Conservation (phyloP, 2,797 vertebrate species). For the Malacoraja senta region DNA sequence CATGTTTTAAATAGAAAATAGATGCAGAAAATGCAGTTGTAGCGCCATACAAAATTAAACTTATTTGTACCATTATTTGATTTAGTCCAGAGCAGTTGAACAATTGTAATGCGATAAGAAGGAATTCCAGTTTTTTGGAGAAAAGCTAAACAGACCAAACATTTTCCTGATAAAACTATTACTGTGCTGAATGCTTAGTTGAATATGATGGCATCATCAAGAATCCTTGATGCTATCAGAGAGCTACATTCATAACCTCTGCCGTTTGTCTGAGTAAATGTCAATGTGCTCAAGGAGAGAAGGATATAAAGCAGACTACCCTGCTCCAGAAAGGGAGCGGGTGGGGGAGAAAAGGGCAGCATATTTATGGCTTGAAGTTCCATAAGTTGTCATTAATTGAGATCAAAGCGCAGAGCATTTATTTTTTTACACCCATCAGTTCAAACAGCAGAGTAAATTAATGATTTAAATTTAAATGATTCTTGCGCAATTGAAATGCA, state of each 20-base stretch:
- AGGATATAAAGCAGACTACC: conserved; percentile 70
- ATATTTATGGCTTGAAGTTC: conserved; percentile 66
- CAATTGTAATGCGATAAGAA: conserved; percentile 58
- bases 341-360: conserved; percentile 56
- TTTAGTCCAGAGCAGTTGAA: conserved; percentile 66
- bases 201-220: conserved; percentile 58
- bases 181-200: conserved; percentile 55
- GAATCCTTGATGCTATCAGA: conserved; percentile 68
- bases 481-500: conserved; percentile 23
- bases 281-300: conserved; percentile 65
- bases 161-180: conserved; percentile 63
- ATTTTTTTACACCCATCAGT: conserved; percentile 41
- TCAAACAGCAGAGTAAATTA: conserved; percentile 37
- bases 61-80: conserved; percentile 57
- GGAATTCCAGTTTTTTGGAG: conserved; percentile 61
- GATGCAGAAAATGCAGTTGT: not conserved
- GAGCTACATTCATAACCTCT: conserved; percentile 65
- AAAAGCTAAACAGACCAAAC: conserved; percentile 66
- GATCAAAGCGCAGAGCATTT: conserved; percentile 59
- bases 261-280: conserved; percentile 67
- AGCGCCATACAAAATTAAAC: conserved; percentile 19
- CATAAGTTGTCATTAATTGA: conserved; percentile 69
- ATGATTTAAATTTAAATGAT: conserved; percentile 21
- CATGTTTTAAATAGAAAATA: not conserved
- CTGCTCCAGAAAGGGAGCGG: conserved; percentile 54